Conservation (phyloP, 2,797 vertebrate species). For the Luscinia megarhynchos region DNA sequence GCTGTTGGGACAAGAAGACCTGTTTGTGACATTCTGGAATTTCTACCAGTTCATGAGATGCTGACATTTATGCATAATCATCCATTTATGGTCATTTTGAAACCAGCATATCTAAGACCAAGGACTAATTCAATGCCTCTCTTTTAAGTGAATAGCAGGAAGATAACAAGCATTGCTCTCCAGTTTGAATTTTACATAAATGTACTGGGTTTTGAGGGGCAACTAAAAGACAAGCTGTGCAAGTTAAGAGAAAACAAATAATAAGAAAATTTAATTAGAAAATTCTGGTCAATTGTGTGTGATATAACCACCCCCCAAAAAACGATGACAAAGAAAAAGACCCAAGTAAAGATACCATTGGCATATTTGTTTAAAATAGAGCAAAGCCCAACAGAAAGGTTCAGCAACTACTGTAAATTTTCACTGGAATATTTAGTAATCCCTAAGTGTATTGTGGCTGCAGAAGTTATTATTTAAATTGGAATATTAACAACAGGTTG, state of each 20-base stretch:
- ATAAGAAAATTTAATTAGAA: not conserved
- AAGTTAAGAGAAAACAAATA: not conserved
- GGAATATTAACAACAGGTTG: not conserved
- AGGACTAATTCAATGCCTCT: not conserved
- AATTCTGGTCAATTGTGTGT: not conserved
- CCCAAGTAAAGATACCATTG: not conserved
- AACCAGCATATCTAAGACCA: not conserved
- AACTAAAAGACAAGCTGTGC: not conserved
- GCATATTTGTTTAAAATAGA: not conserved
- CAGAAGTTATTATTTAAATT: not conserved
- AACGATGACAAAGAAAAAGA: not conserved
- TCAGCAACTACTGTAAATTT: not conserved
- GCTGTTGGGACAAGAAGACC: not conserved
- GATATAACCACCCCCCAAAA: accelerated
- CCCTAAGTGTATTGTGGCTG: not conserved
- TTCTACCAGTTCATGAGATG: not conserved
- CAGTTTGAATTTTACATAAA: not conserved
- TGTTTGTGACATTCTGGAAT: not conserved
- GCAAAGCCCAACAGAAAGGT: not conserved
- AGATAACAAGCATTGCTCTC: not conserved
- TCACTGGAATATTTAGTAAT: not conserved
- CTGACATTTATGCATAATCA: not conserved
- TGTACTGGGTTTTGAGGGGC: not conserved
- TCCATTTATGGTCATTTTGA: not conserved
- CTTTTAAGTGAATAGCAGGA: not conserved